phyloP scores from a whole-genome alignment of 2,888 invertebrate genomes.

The Cactoblastis cactorum region DNA sequence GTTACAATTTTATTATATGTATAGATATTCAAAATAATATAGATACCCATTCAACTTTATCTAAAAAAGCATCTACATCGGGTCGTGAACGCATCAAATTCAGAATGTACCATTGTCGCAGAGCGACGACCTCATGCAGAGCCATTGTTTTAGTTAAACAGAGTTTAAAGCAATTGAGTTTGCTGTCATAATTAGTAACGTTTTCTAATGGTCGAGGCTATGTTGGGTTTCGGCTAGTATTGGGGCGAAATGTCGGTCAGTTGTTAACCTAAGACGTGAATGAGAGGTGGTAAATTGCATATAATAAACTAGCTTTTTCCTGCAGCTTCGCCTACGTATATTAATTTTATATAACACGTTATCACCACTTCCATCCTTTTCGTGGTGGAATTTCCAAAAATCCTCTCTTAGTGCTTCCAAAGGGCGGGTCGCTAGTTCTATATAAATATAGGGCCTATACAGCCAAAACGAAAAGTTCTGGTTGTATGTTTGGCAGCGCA shows the following conservation, averaged over 20 bases:
- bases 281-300: background rate
- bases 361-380: too few relatives aligned
- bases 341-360: too few relatives aligned
- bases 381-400: too few relatives aligned
- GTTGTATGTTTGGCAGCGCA: too few relatives aligned
- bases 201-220: constrained; percentile 17
- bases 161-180: constrained; percentile 18
- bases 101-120: constrained; percentile 17
- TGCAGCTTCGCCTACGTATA: background rate
- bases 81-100: constrained; percentile 1
- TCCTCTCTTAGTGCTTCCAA: too few relatives aligned
- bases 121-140: constrained; percentile 22
- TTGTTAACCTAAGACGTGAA: background rate
- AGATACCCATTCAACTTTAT: constrained; percentile 1
- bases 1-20: too few relatives aligned
- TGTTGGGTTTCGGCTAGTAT: constrained; percentile 1
- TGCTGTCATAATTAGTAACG: constrained; percentile 21
- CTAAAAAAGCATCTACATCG: background rate
- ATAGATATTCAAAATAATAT: too few relatives aligned
- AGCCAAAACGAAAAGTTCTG: too few relatives aligned
- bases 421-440: too few relatives aligned
- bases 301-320: background rate
- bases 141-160: constrained; percentile 21
- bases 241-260: background rate
- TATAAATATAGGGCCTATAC: too few relatives aligned